phyloP scores from a whole-genome alignment of 2,888 invertebrate genomes.

The Drosophila fulvimacula region DNA sequence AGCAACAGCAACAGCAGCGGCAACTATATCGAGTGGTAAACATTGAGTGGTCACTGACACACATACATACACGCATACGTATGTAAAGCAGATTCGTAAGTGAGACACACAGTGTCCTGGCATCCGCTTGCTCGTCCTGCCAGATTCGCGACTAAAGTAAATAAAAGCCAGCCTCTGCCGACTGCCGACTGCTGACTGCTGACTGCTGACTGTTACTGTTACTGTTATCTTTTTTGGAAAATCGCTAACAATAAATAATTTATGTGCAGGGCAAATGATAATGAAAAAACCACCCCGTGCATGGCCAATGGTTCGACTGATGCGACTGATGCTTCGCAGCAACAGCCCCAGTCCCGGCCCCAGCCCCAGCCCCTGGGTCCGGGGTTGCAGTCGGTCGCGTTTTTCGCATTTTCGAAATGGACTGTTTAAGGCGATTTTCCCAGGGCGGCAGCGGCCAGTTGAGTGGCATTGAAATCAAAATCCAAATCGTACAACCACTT shows the following conservation, averaged over 20 bases:
- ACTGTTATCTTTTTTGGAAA: constrained; percentile 79
- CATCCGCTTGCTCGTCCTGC: constrained; percentile 22
- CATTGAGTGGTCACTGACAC: constrained; percentile 26
- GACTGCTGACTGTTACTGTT: constrained; percentile 25
- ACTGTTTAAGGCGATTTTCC: constrained; percentile 80
- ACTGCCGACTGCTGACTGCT: constrained; percentile 12
- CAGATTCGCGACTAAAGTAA: constrained; percentile 72
- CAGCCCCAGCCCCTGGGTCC: constrained; percentile 15
- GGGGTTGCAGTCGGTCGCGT: constrained; percentile 53
- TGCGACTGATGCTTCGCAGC: constrained; percentile 41
- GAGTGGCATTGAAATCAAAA: constrained; percentile 81
- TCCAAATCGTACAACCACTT: constrained; percentile 78
- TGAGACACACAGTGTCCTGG: constrained; percentile 34
- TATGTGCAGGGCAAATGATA: constrained; percentile 79
- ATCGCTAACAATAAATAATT: constrained; percentile 81
- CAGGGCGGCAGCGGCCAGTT: constrained; percentile 69
- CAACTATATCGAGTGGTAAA: constrained; percentile 51
- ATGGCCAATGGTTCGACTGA: constrained; percentile 71
- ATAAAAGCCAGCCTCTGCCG: constrained; percentile 52
- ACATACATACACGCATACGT: not conserved
- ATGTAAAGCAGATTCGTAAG: constrained; percentile 38
- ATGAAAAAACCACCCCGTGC: constrained; percentile 77
- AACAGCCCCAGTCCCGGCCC: constrained; percentile 21
- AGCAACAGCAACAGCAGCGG: constrained; percentile 17
- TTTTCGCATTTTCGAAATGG: constrained; percentile 72